Evolutionary conservation across 1,140 invertebrate genomes (phyloP).

Genomic region (Drosophila kohkoa): DNA sequence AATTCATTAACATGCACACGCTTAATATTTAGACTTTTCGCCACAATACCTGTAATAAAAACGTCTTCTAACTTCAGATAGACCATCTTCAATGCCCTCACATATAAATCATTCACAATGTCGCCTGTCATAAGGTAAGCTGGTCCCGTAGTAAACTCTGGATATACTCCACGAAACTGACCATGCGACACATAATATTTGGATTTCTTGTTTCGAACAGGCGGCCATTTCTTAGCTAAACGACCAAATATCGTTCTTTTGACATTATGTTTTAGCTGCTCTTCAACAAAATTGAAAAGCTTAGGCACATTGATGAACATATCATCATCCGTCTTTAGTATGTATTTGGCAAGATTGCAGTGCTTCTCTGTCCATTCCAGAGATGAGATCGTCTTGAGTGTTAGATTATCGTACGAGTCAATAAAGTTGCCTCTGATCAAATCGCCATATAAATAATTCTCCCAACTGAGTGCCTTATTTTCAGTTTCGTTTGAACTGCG

Average conservation of each 20-base stretch:
- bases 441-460: constrained; percentile 91
- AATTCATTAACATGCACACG: constrained; percentile 93
- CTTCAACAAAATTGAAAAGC: constrained; percentile 88
- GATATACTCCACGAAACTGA: constrained; percentile 91
- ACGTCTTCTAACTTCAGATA: constrained; percentile 96
- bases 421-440: constrained; percentile 91
- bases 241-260: constrained; percentile 92
- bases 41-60: constrained; percentile 94
- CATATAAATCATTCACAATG: constrained; percentile 88
- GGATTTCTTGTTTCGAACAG: constrained; percentile 92
- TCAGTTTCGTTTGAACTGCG: constrained; percentile 85
- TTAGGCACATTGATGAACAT: constrained; percentile 95
- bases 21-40: constrained; percentile 89
- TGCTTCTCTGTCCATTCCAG: constrained; percentile 93
- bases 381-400: constrained; percentile 93
- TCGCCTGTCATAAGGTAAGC: constrained; percentile 92
- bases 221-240: constrained; percentile 93
- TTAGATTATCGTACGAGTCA: constrained; percentile 95
- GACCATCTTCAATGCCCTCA: constrained; percentile 87
- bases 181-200: constrained; percentile 93
- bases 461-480: constrained; percentile 86
- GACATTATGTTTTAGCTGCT: constrained; percentile 88
- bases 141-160: constrained; percentile 94
- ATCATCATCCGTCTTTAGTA: constrained; percentile 96
- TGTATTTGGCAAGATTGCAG: constrained; percentile 90